Evolutionary conservation across 2,888 invertebrate genomes (phyloP), one percentile per base, ranked within the genome.

Genomic region (Andrena fulva): DNA sequence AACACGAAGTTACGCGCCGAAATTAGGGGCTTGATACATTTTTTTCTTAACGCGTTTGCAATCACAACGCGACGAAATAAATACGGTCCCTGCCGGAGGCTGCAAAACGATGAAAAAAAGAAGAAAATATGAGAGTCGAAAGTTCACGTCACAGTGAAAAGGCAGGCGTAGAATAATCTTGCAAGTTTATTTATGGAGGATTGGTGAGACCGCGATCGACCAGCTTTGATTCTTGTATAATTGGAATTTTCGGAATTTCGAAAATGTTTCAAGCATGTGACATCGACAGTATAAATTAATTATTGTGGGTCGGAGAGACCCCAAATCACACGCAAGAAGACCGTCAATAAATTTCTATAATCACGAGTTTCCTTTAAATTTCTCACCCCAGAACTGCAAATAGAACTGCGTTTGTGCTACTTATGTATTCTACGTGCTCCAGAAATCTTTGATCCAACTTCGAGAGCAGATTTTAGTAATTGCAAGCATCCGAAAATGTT

Each of bases 101-200:
- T 50, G 16, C 64, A 52, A 59, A 20, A 12, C 42, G 29, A 33
- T 59, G 33, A 24, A 48, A 60, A 60, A 29, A 33, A 54, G 50
- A 24, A 48, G 54, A 71, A 33, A 54, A 27, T 68, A 33, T 27
- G 42, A 56, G 33, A 64, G n/a, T 4, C 1, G 52, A 68, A 67
- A n/a, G 10, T 20, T 8, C 54, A 56, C 64, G 20, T 59, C 48
- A 33, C 8, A 24, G 10, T 24, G 35, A 48, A 69, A 69, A 79
- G 56, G 54, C 20, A 42, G 48, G 59, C 27, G 50, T 33, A 59
- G 67, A 66, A 50, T 50, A 52, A 12, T 8, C 50, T 31, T 29
- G 16, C 16, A n/a, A 1, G 12, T 6, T 42, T 83, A 82, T 82
- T 82, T 24, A 24, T 62, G 70, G 82, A 77, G 35, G 7, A 16